Conservation (phyloP, 2,113 vertebrate species). For the Gorsachius goisagi region DNA sequence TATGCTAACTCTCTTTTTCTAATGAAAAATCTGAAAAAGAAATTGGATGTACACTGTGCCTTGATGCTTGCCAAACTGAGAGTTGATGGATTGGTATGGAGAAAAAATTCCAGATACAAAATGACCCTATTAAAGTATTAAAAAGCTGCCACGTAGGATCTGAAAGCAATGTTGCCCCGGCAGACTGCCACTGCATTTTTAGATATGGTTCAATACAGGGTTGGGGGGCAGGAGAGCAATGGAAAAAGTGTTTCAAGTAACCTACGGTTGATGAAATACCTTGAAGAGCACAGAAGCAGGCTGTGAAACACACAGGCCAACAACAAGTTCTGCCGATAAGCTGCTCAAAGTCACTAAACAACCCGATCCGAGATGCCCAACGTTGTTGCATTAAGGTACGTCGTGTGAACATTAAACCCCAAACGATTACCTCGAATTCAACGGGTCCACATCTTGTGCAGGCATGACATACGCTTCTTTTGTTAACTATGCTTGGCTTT, state of each 20-base stretch:
- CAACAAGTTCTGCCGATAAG: background rate
- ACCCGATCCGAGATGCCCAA: accelerated
- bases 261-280: background rate
- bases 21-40: background rate
- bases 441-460: background rate
- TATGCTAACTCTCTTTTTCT: background rate
- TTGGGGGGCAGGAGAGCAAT: background rate
- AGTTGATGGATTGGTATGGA: background rate
- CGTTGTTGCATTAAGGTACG: accelerated
- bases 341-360: background rate
- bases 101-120: background rate
- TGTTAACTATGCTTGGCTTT: background rate
- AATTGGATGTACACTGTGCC: background rate
- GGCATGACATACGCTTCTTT: background rate
- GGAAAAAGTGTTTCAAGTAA: background rate
- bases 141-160: background rate
- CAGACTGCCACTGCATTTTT: background rate
- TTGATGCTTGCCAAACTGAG: background rate
- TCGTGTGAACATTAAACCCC: accelerated
- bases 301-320: background rate
- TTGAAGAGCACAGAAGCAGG: background rate
- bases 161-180: accelerated
- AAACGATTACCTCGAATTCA: background rate
- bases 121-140: background rate
- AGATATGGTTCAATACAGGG: accelerated